Percentiles rank a stretch among this genome's conserved stretches.
phyloP scores from a whole-genome alignment of 2,113 vertebrate species.

The Eublepharis macularius region DNA sequence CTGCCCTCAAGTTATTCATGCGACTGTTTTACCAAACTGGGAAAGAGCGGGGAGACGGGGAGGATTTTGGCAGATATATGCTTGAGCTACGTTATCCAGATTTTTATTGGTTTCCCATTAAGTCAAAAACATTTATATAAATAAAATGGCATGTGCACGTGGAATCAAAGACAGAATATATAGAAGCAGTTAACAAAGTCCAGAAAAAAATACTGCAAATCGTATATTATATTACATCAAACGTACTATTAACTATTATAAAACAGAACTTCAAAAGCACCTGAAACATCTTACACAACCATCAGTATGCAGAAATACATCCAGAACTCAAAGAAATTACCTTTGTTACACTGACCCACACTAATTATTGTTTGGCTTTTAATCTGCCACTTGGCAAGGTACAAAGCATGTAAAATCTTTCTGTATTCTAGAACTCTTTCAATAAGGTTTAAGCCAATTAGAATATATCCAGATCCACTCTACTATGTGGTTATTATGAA shows the following conservation, averaged over 20 bases:
- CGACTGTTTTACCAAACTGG: neutral
- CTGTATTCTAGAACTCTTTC: neutral
- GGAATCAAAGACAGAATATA: neutral
- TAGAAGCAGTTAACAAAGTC: neutral
- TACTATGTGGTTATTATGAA: no score
- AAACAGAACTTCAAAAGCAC: neutral
- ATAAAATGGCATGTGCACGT: neutral
- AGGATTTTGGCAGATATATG: neutral
- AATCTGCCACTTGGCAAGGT: neutral
- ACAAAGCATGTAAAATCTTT: accelerated
- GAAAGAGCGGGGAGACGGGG: neutral
- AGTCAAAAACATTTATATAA: no score
- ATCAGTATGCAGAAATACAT: neutral
- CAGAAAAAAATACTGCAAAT: neutral
- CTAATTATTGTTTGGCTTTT: accelerated
- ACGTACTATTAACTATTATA: neutral
- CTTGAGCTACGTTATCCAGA: no score
- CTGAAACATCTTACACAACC: neutral
- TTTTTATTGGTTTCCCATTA: no score
- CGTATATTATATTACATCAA: neutral
- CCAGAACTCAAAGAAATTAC: neutral
- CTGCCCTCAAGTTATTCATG: neutral
- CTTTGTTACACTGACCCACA: neutral
- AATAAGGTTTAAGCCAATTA: neutral
- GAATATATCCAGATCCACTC: neutral